Evolutionary conservation across 2,888 invertebrate species (phyloP), one percentile per base, ranked within the genome.

Genomic region (Plusia festucae): DNA sequence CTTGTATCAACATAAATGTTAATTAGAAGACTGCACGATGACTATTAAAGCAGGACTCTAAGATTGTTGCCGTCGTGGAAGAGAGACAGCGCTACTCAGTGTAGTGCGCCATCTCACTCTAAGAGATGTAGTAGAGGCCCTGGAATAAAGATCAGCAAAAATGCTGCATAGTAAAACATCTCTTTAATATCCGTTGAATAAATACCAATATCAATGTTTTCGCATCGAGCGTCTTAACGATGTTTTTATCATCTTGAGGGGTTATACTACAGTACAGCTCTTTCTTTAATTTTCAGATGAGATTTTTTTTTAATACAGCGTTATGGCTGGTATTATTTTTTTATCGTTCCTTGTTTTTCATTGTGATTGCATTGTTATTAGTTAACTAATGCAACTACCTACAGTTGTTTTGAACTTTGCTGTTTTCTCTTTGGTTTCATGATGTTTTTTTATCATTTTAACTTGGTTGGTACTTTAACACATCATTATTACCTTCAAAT

Each of bases 191-290:
- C 40, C 40, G 5, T 5, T 40, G 40, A 40, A 40, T 40, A 40
- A 40, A 40, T n/a, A n/a, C 40, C 40, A n/a, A 40, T 40, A 40
- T 40, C n/a, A n/a, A 40, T 40, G 6, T 40, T 40, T n/a, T 40
- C 40, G 0, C n/a, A 40, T 40, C 40, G 40, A 40, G n/a, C 40
- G 40, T n/a, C n/a, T 40, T 40, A 40, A 40, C 40, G 40, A 40
- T 40, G 40, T 40, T 40, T 40, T 40, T 7, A 40, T 34, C 34
- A 13, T 13, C 34, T 13, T 2, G 13, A 34, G 34, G 13, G 34
- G 34, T 34, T 34, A 13, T 40, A 40, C n/a, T 40, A 5, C 40
- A 40, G 40, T n/a, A 40, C n/a, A n/a, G 40, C 40, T 40, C 40
- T n/a, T 40, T 40, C 7, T 40, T 1, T 30, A 30, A 8, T 30